These are phyloP conservation scores for Ivindomyrus marchei DNA, from an alignment of 2,113 vertebrate genomes.

Conservation along the genomic window DNA sequence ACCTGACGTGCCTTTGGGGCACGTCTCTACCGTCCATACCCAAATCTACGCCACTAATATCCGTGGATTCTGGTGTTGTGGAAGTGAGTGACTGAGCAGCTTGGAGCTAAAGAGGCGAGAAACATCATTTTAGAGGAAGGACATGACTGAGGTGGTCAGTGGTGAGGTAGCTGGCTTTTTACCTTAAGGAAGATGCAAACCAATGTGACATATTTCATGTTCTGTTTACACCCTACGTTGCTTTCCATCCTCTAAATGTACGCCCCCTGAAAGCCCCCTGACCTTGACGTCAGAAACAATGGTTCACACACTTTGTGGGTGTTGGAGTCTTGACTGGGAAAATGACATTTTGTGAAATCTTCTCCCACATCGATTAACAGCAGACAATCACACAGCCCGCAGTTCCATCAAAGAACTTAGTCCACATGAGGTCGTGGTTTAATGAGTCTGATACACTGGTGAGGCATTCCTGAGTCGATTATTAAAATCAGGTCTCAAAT, in stretches of 20 bases:
- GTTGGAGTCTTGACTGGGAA: background rate
- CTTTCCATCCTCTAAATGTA: background rate
- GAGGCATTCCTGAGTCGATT: conserved; percentile 29
- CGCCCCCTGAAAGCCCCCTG: background rate
- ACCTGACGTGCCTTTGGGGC: too few relatives aligned
- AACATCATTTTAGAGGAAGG: background rate
- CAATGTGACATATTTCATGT: background rate
- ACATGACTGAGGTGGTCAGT: background rate
- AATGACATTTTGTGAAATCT: conserved; percentile 1
- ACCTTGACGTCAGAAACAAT: background rate
- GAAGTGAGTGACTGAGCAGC: background rate
- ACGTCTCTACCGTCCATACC: background rate
- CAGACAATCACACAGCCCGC: background rate
- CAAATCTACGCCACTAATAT: background rate
- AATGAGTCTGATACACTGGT: conserved; percentile 18
- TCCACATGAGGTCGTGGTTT: conserved; percentile 23
- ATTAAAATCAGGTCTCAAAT: background rate
- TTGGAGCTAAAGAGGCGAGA: background rate
- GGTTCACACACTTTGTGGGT: background rate
- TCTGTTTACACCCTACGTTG: background rate
- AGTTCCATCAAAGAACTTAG: background rate
- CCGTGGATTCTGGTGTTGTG: background rate
- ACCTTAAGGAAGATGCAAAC: background rate
- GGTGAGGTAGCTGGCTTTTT: background rate
- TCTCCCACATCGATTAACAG: background rate